Base-by-base conservation (phyloP, 2,888 invertebrate genomes). In the Oligia strigilis region DNA sequence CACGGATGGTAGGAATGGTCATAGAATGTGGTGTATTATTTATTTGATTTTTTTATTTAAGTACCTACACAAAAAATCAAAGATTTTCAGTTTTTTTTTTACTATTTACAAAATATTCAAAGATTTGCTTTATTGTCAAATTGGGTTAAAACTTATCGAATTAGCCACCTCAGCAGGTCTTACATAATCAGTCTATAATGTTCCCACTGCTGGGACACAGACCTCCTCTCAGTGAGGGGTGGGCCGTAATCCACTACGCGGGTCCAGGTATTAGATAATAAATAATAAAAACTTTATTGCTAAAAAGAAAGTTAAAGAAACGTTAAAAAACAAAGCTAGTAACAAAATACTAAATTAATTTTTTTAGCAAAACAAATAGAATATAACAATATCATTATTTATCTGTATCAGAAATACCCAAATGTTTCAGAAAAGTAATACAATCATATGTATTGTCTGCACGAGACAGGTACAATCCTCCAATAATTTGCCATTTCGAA, bases 401-500 rank as follows among this genome's bases (percentile, higher is more conserved):
- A 46, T 71, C n/a, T 9, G n/a, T 72, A 67, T 71, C 40, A 69
- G 52, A 70, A 77, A 77, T 69, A 83, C n/a, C 52, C 17, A 72
- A 85, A 80, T 85, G 46, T 58, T 69, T 60, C 58, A 78, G 60
- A 79, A 83, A 89, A 75, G 77, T 76, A 89, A 83, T 87, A 85
- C 70, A 46, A 46, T 46, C 46, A 76, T 75, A 78, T 83, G 67
- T 73, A 73, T 72, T 86, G 72, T 84, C 78, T 84, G 81, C 46
- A 52, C 23, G 43, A 75, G 80, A 80, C 83, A 84, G 81, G 79
- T 82, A 80, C 60, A 66, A 79, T 86, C 86, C 77, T 80, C 82
- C 81, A 89, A 89, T 89, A 89, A 88, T 78, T 88, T 81, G 77
- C 80, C 75, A 84, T 86, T 88, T 58, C 75, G 73, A 82, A 88